A percentile compares a stretch with the other conserved stretches of the same genome.
Conservation (phyloP, 1,140 invertebrate genomes). For the Hermatobates lingyangjiaoensis region DNA sequence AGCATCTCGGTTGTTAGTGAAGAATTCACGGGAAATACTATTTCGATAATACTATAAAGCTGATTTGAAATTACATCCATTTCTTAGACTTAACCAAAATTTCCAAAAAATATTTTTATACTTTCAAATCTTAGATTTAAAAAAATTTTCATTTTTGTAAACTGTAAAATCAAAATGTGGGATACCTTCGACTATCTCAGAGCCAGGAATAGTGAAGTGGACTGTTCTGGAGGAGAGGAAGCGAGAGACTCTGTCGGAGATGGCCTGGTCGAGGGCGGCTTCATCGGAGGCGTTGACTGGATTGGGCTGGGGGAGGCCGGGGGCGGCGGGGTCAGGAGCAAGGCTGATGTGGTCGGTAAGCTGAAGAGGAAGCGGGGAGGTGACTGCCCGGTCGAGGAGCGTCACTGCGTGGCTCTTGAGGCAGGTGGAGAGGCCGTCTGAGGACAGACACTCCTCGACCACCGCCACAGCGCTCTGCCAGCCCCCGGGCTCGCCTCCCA, state of each 20-base stretch:
- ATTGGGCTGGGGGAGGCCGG: slow-evolving; percentile 29
- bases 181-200: slow-evolving; percentile 8
- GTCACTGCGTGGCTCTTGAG: slow-evolving; percentile 54
- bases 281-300: slow-evolving; percentile 1
- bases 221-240: slow-evolving; percentile 6
- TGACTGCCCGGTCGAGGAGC: slow-evolving; percentile 43
- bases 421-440: slow-evolving; percentile 40
- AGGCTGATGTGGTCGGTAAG: slow-evolving; percentile 48
- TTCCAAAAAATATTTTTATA: too few species aligned
- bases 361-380: slow-evolving; percentile 34
- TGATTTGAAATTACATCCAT: too few species aligned
- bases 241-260: slow-evolving; percentile 3
- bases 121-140: too few species aligned
- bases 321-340: slow-evolving; percentile 31
- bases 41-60: too few species aligned
- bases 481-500: too few species aligned
- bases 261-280: slow-evolving; percentile 4
- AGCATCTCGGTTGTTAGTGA: too few species aligned
- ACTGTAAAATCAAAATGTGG: background rate
- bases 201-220: slow-evolving; percentile 2
- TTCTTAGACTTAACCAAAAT: too few species aligned
- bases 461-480: background rate
- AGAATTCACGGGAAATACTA: too few species aligned
- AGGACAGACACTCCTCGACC: background rate
- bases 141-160: too few species aligned